Percentiles rank a stretch among this genome's conserved stretches.
Evolutionary conservation across 2,113 vertebrate genomes (phyloP).

Genomic region (Aldabrachelys gigantea): DNA sequence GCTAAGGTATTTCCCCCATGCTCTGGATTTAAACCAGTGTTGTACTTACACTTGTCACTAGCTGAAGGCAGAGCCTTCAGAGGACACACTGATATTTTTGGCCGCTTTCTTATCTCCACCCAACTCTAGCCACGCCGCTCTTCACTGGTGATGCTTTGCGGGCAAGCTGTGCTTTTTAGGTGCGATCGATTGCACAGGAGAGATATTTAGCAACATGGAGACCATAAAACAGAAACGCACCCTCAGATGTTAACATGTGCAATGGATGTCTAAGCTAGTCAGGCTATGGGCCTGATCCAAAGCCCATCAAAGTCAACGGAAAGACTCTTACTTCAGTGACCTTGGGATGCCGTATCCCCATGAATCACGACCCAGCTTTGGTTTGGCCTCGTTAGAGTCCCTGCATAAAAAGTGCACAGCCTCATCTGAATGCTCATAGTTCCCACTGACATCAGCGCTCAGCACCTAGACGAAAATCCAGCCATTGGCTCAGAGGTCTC

Average conservation of each 20-base stretch:
- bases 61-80: background rate
- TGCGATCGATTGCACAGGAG: rapidly evolving
- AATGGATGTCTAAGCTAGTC: background rate
- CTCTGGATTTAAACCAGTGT: too few relatives aligned
- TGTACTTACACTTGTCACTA: too few relatives aligned
- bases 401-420: background rate
- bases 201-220: background rate
- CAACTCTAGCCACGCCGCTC: background rate
- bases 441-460: background rate
- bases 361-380: background rate
- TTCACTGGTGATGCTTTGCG: background rate
- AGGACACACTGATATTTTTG: background rate
- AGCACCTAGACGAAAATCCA: background rate
- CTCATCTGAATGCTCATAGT: background rate
- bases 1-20: too few relatives aligned
- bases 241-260: background rate
- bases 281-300: background rate
- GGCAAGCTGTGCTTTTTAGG: background rate
- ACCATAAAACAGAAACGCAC: background rate
- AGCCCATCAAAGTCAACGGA: background rate
- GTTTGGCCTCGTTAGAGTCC: background rate
- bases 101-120: background rate
- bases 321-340: background rate
- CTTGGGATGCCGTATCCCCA: background rate
- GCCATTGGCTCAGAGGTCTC: background rate